A percentile compares a stretch with the other conserved stretches of the same genome.
Conservation (phyloP, 2,888 invertebrate genomes). For the Cheilosia scutellata region DNA sequence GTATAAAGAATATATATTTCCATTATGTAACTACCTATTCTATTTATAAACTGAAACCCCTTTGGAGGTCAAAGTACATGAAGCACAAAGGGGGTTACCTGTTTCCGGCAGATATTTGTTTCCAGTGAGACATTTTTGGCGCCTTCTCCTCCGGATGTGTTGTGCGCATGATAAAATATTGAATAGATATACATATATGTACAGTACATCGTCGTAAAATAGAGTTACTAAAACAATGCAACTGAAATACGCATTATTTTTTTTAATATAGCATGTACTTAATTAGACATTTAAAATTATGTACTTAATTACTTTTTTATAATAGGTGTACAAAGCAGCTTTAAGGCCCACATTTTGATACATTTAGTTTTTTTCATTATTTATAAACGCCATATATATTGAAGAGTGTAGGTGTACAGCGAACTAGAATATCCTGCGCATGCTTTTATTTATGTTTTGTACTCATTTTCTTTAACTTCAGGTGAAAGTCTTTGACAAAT, state of each 20-base stretch:
- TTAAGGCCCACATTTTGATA: background rate
- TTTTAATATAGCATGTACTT: background rate
- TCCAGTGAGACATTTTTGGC: conserved; percentile 65
- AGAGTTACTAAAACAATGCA: conserved; percentile 3
- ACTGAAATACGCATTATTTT: background rate
- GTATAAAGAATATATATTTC: background rate
- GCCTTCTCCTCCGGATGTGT: conserved; percentile 46
- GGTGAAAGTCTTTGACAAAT: background rate
- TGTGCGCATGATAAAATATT: conserved; percentile 55
- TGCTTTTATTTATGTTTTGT: conserved; percentile 65
- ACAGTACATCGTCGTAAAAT: background rate
- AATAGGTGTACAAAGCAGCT: too few relatives aligned
- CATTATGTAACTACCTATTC: conserved; percentile 61
- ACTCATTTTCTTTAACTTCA: conserved; percentile 37
- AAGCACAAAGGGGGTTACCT: conserved; percentile 44
- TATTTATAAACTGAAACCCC: conserved; percentile 49
- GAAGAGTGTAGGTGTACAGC: conserved; percentile 1
- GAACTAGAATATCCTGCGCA: conserved; percentile 44
- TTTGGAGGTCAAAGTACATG: conserved; percentile 70
- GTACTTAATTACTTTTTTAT: background rate
- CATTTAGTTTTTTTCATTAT: conserved; percentile 7
- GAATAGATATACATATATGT: background rate
- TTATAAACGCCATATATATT: background rate
- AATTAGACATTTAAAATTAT: background rate
- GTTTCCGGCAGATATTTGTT: conserved; percentile 58